These are phyloP conservation scores for Acleris laterana DNA, from an alignment of 2,888 invertebrate species.

Conservation along the genomic window DNA sequence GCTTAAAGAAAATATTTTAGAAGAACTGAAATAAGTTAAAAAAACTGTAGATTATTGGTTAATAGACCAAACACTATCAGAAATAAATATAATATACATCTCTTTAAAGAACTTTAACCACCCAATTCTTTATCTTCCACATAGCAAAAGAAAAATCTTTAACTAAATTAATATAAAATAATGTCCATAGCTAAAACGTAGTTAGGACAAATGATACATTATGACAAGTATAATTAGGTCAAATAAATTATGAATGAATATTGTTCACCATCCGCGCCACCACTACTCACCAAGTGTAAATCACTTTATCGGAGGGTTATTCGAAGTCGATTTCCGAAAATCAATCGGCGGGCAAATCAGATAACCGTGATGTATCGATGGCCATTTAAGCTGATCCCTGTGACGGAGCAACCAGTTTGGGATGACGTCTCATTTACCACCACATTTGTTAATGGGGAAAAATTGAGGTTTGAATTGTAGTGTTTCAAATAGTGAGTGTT, in stretches of 20 bases:
- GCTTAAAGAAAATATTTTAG: too few species aligned
- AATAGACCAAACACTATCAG: too few species aligned
- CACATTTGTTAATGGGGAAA: background rate
- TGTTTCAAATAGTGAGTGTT: background rate
- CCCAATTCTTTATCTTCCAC: too few species aligned
- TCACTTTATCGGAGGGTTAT: conserved; percentile 68
- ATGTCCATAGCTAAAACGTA: too few species aligned
- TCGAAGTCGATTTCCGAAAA: conserved; percentile 73
- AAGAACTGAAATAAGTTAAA: too few species aligned
- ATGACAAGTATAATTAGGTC: too few species aligned
- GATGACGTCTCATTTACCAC: conserved; percentile 2
- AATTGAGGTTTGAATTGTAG: background rate
- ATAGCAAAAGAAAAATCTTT: too few species aligned
- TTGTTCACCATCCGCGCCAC: conserved; percentile 24
- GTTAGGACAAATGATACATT: too few species aligned
- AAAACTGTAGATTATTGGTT: too few species aligned
- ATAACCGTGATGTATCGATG: conserved; percentile 64
- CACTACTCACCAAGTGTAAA: conserved; percentile 61
- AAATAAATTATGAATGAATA: background rate
- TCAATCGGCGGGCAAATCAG: conserved; percentile 68
- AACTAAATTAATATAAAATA: too few species aligned
- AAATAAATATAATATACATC: too few species aligned
- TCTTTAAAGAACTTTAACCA: too few species aligned
- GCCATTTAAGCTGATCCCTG: conserved; percentile 21
- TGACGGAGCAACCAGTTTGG: background rate